A percentile compares a stretch with the other conserved stretches of the same genome.
These are phyloP conservation scores for Synergus laeviventris DNA, from an alignment of 2,888 invertebrate species.

Conservation along the genomic window DNA sequence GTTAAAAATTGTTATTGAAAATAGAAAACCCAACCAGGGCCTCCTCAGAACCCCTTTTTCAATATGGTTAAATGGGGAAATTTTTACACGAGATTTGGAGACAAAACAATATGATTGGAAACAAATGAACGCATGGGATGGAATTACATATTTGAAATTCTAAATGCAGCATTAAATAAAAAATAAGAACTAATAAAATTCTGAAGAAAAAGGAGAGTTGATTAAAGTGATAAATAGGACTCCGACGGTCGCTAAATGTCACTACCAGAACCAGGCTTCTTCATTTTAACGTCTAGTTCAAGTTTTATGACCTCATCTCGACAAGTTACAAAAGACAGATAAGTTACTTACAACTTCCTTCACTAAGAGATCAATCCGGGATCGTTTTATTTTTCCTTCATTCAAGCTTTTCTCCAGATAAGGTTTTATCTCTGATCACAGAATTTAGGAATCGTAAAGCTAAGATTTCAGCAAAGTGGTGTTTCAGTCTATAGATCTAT, in stretches of 20 bases:
- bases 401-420: neutral
- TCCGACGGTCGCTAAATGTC: neutral
- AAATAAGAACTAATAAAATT: too few species aligned
- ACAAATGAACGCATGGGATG: too few species aligned
- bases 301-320: neutral
- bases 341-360: slow-evolving; percentile 1
- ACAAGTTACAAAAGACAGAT: neutral
- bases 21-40: too few species aligned
- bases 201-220: too few species aligned
- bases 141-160: too few species aligned
- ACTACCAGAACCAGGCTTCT: neutral
- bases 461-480: neutral
- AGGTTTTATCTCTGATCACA: neutral
- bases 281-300: neutral
- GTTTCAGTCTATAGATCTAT: neutral
- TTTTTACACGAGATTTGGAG: too few species aligned
- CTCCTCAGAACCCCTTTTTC: too few species aligned
- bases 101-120: too few species aligned
- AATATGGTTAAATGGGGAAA: too few species aligned
- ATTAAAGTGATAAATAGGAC: neutral
- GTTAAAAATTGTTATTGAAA: too few species aligned
- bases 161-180: too few species aligned
- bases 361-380: neutral
- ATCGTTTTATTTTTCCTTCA: neutral
- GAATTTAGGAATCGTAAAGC: neutral